Percentiles rank a stretch among this genome's conserved stretches.
Conservation (phyloP, 2,797 vertebrate species). For the Pagetopsis macropterus region DNA sequence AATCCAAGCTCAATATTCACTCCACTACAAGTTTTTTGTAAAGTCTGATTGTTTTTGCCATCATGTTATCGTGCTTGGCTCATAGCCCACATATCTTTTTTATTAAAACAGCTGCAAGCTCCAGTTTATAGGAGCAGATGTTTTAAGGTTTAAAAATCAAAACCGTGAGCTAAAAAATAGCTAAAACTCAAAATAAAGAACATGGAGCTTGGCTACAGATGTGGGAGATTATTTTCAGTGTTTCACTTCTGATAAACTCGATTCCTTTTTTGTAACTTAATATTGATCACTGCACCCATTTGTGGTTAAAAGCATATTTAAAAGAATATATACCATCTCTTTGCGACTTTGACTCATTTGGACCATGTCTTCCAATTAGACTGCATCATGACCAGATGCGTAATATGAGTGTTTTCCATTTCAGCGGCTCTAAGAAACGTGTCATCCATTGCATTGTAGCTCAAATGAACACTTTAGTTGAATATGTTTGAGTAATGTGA, state of each 20-base stretch:
- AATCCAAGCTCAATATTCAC: too few relatives aligned
- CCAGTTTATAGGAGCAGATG: too few relatives aligned
- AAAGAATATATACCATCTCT: background rate
- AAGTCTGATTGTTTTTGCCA: too few relatives aligned
- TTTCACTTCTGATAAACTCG: background rate
- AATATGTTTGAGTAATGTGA: slow-evolving; percentile 24
- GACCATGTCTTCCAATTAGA: background rate
- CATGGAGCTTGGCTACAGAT: too few relatives aligned
- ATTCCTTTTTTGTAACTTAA: background rate
- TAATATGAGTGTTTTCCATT: background rate
- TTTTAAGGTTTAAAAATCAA: too few relatives aligned
- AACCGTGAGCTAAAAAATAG: too few relatives aligned
- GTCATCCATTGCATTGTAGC: background rate
- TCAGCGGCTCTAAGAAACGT: slow-evolving; percentile 4
- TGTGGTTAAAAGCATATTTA: background rate
- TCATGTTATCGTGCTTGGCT: too few relatives aligned
- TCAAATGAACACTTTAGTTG: slow-evolving; percentile 5
- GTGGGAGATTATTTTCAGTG: too few relatives aligned
- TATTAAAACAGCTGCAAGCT: too few relatives aligned
- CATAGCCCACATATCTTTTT: too few relatives aligned
- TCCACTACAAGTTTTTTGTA: too few relatives aligned
- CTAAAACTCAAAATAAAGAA: too few relatives aligned
- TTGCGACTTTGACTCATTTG: slow-evolving; percentile 12
- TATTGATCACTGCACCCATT: background rate
- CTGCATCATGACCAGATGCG: slow-evolving; percentile 14